Conservation (phyloP, 2,113 vertebrate genomes). For the Heterocephalus glaber region DNA sequence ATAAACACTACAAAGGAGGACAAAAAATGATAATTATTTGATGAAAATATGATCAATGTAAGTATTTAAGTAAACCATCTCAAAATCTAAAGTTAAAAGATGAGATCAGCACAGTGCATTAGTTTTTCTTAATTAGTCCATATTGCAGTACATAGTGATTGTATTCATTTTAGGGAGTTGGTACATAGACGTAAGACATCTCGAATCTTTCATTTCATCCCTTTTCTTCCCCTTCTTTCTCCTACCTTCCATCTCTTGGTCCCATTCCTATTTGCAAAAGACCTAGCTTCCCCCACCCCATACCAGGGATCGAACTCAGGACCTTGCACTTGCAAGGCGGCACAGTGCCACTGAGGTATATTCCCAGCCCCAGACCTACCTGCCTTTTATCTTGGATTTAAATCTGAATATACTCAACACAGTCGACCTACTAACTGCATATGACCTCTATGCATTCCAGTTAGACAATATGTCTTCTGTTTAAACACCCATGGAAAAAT, state of each 20-base stretch:
- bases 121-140: neutral
- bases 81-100: neutral
- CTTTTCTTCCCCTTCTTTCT: neutral
- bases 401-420: neutral
- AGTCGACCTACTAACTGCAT: neutral
- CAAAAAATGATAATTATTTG: slow-evolving; percentile 6
- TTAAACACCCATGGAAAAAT: neutral
- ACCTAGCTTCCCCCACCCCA: neutral
- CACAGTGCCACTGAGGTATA: no score
- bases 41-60: neutral
- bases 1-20: neutral
- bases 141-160: neutral
- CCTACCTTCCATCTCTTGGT: neutral
- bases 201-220: neutral
- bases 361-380: no score
- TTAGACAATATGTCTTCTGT: neutral
- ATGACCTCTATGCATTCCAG: neutral
- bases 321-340: no score
- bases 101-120: neutral
- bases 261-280: neutral
- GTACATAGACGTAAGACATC: neutral
- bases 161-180: neutral
- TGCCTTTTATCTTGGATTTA: neutral
- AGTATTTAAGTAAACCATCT: neutral
- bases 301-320: no score